These are phyloP conservation scores for Drosophila setifemur DNA, from an alignment of 1,140 invertebrate species.

Conservation along the genomic window DNA sequence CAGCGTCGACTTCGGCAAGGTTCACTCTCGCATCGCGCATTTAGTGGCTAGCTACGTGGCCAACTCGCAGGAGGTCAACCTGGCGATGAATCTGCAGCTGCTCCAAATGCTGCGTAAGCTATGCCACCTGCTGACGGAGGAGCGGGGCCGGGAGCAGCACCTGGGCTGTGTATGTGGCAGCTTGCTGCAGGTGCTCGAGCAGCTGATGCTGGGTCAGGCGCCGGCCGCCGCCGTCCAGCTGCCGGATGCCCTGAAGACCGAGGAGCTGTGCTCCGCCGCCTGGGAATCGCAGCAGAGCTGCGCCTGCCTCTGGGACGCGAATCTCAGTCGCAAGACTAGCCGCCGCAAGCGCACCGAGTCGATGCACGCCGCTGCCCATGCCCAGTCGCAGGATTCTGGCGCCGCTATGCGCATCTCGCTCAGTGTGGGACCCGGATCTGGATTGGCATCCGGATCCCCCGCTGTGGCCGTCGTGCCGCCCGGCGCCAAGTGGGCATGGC, in stretches of 20 bases:
- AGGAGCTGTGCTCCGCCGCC: constrained; percentile 83
- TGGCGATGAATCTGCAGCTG: constrained; percentile 38
- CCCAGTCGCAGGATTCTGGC: neutral
- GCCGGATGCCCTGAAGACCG: constrained; percentile 82
- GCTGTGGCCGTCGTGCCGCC: neutral
- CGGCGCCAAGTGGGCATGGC: neutral
- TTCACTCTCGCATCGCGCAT: constrained; percentile 85
- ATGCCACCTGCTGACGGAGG: constrained; percentile 31
- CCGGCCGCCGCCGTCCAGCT: constrained; percentile 16
- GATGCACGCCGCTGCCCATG: constrained; percentile 22
- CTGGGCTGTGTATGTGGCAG: constrained; percentile 63
- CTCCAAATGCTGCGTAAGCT: constrained; percentile 50
- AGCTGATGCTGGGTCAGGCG: constrained; percentile 34
- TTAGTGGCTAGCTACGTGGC: constrained; percentile 84
- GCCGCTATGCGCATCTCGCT: too few relatives aligned
- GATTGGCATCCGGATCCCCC: neutral
- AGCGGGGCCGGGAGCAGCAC: constrained; percentile 50
- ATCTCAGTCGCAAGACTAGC: constrained; percentile 76
- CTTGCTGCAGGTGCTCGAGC: constrained; percentile 48
- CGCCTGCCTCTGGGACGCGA: constrained; percentile 82
- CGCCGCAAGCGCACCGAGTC: constrained; percentile 75
- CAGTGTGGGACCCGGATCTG: too few relatives aligned
- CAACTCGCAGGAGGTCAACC: constrained; percentile 61
- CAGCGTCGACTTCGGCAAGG: constrained; percentile 85
- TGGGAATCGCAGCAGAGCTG: constrained; percentile 83